phyloP scores from a whole-genome alignment of 1,140 invertebrate species.

The Ips typographus region DNA sequence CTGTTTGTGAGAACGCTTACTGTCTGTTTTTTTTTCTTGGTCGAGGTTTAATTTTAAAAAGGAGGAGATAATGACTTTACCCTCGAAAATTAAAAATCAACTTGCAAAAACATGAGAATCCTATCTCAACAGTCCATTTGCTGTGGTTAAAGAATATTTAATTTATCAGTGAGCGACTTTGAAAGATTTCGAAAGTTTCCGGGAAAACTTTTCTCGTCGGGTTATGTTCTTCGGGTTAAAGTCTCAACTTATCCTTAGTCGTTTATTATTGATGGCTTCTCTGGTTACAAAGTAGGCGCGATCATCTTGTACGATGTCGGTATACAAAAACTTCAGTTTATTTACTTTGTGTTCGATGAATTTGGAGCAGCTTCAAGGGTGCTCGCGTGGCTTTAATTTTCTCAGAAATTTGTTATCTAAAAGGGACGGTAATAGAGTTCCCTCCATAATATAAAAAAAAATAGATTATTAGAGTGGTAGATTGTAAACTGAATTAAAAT shows the following conservation, averaged over 20 bases:
- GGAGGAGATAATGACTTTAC: too few species aligned
- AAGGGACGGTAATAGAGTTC: too few species aligned
- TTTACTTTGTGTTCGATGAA: neutral
- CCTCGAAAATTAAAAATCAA: neutral
- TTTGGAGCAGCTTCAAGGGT: neutral
- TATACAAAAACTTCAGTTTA: constrained; percentile 14
- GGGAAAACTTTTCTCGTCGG: constrained; percentile 8
- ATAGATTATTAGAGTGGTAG: too few species aligned
- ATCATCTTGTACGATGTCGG: constrained; percentile 4
- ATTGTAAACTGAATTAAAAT: too few species aligned
- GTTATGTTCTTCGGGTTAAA: constrained; percentile 1
- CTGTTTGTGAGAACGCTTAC: neutral
- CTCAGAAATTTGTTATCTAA: too few species aligned
- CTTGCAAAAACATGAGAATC: neutral
- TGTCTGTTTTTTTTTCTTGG: neutral
- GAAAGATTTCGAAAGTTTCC: constrained; percentile 11
- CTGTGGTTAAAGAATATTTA: constrained; percentile 9
- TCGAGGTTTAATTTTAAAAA: neutral
- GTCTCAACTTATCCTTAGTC: constrained; percentile 17
- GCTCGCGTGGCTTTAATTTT: too few species aligned
- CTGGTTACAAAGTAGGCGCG: constrained; percentile 14
- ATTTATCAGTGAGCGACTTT: constrained; percentile 9
- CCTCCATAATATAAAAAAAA: too few species aligned
- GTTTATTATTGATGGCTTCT: constrained; percentile 20
- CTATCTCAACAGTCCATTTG: constrained; percentile 1